Percentiles rank a stretch among this genome's conserved stretches.
These are phyloP conservation scores for Aphis gossypii DNA, from an alignment of 1,140 invertebrate genomes.

Conservation along the genomic window DNA sequence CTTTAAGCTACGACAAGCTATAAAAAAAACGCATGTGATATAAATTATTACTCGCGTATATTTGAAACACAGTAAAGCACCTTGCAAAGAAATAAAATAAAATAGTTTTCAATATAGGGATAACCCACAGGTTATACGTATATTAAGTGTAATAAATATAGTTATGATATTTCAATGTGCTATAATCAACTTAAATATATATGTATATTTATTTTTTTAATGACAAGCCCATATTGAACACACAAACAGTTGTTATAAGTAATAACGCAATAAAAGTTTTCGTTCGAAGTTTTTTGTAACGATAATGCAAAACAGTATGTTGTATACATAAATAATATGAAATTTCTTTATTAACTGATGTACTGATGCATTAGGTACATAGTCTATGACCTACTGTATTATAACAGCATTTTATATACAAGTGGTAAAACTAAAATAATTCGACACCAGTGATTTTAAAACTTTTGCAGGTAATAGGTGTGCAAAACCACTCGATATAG, in stretches of 20 bases:
- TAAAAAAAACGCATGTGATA: background rate
- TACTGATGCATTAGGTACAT: background rate
- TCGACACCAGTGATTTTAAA: background rate
- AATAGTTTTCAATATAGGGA: background rate
- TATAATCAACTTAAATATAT: background rate
- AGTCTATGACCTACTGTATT: constrained; percentile 4
- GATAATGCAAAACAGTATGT: background rate
- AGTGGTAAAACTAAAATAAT: background rate
- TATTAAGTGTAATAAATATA: background rate
- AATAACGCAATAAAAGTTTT: background rate
- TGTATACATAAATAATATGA: background rate
- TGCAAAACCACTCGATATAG: background rate
- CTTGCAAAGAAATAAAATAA: background rate
- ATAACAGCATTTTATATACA: background rate
- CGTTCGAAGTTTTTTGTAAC: background rate
- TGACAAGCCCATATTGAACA: background rate
- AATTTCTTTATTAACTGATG: background rate
- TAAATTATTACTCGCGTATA: background rate
- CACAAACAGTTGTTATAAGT: background rate
- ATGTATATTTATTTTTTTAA: background rate
- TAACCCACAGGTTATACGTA: background rate
- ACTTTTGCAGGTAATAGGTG: background rate
- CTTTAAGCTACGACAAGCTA: background rate
- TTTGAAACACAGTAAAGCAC: background rate
- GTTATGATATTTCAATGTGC: constrained; percentile 7